Conservation (phyloP, 2,888 invertebrate genomes). For the Stenchaetothrips biformis region DNA sequence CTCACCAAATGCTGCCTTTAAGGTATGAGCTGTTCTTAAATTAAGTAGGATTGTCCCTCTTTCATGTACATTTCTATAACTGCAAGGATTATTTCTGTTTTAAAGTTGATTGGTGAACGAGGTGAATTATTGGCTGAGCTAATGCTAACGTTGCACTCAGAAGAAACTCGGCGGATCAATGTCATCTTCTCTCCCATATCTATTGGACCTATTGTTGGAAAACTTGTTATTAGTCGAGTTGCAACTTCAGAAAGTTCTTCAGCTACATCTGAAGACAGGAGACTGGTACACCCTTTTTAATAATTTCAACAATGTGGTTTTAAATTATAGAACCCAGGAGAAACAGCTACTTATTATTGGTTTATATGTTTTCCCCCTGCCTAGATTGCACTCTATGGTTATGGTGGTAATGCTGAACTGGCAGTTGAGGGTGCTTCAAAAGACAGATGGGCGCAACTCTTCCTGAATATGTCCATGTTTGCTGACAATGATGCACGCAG, state of each 20-base stretch:
- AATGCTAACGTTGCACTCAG: background rate
- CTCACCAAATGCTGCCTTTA: background rate
- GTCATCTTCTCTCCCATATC: background rate
- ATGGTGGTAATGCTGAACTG: background rate
- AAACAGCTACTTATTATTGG: background rate
- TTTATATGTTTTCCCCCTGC: background rate
- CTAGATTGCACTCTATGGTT: slow-evolving; percentile 3
- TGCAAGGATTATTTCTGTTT: background rate
- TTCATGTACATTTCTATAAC: background rate
- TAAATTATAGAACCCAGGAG: background rate
- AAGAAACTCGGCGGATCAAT: background rate
- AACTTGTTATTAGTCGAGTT: background rate
- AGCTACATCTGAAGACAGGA: background rate
- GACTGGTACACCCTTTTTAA: background rate
- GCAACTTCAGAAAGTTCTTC: slow-evolving; percentile 10
- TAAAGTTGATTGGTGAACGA: background rate
- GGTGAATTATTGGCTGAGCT: background rate
- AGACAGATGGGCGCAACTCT: background rate
- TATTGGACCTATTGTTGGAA: background rate
- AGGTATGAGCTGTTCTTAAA: background rate
- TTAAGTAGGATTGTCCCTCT: background rate
- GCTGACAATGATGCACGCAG: background rate
- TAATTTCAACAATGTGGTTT: background rate
- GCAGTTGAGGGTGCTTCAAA: background rate
- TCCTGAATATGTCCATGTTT: background rate